Base-by-base conservation (phyloP, 64 coral and sea anemone species). In the Platygyra sinensis region DNA sequence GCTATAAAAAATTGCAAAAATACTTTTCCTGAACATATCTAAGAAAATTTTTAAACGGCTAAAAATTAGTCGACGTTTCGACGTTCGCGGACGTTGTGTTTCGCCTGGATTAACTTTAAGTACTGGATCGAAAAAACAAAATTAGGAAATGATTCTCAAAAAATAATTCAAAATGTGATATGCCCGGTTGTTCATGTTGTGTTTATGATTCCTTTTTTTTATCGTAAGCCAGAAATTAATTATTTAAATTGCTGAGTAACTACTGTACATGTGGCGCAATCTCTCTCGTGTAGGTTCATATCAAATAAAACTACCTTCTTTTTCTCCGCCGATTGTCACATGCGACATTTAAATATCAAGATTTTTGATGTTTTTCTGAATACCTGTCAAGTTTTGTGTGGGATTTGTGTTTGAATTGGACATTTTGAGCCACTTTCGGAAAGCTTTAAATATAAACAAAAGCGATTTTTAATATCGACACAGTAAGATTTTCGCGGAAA, bases 381-480 rank as follows among this genome's bases (percentile, higher is more conserved):
- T 50, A 51, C 60, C 22, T 85, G 62, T 85, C 62, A 71, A 22
- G 36, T 72, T 51, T 20, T 51, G 62, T 85, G 20, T 71, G 29
- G 11, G 6, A 15, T 51, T 22, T 10, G 62, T 71, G 33, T 50
- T 36, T 71, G 32, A 72, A 85, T n/a, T 85, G 24, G 69, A 71
- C 71, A 71, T 50, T 85, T 29, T 83, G 32, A 39, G 12, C 22
- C 71, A 38, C 50, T 50, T 71, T 69, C 11, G 10, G 60, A n/a
- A 24, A 20, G 62, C 8, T 71, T 80, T 81, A 33, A 51, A 85
- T 8, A n/a, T 65, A 65, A 69, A 24, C 22, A 38, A 51, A 85
- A 85, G 36, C 17, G 10, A 50, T 27, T 85, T 85, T 85, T 71
- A 83, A 64, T 83, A 33, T 67, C 22, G 63, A 24, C 62, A 19